Percentiles rank a stretch among this genome's conserved stretches.
Evolutionary conservation across 2,113 vertebrate species (phyloP).

Genomic region (Pionites leucogaster): DNA sequence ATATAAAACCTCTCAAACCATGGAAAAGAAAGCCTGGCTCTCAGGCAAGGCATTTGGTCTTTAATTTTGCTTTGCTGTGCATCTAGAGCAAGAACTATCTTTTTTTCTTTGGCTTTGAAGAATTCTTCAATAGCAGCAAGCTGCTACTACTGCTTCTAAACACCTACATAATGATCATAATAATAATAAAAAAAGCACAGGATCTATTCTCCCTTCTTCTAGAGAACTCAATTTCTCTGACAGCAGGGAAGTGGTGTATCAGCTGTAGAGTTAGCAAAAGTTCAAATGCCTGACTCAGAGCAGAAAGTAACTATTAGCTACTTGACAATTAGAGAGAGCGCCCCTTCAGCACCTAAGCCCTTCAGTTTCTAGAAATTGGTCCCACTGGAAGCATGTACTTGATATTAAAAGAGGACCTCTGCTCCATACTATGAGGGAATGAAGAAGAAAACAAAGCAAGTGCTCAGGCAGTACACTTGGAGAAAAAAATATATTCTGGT

Average conservation of each 20-base stretch:
- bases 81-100: neutral
- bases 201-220: neutral
- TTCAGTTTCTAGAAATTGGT: conserved; percentile 8
- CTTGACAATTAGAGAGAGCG: neutral
- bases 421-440: neutral
- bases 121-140: neutral
- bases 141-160: neutral
- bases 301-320: neutral
- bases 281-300: neutral
- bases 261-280: neutral
- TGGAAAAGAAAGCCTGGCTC: neutral
- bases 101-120: neutral
- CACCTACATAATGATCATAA: neutral
- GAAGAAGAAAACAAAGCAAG: neutral
- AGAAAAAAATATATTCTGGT: neutral
- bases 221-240: conserved; percentile 8
- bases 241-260: neutral
- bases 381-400: neutral
- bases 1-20: neutral
- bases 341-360: neutral
- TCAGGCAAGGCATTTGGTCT: neutral
- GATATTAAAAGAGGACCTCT: neutral
- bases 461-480: neutral
- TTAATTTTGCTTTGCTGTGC: conserved; percentile 2
- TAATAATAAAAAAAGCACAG: neutral